Evolutionary conservation across 2,888 invertebrate species (phyloP).

Genomic region (Terebella lapidaria): DNA sequence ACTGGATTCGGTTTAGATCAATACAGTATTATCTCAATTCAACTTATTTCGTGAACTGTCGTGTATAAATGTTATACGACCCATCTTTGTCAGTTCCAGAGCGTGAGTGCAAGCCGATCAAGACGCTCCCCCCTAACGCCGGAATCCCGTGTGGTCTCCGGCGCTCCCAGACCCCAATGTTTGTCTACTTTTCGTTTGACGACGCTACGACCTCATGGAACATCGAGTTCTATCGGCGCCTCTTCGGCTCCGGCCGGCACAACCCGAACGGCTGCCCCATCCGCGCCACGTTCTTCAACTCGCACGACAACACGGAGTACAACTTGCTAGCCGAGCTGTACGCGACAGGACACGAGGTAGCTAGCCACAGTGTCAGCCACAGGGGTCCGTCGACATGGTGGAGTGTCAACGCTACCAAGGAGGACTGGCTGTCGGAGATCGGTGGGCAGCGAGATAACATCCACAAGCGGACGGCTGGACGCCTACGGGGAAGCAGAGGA

Average conservation of each 20-base stretch:
- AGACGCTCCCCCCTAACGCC: not conserved
- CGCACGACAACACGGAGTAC: constrained; percentile 99
- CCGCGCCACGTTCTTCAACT: constrained; percentile 96
- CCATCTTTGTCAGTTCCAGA: not conserved
- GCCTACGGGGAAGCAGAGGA: not conserved
- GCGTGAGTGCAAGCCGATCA: not conserved
- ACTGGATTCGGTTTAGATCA: too few species aligned
- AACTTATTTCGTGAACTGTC: too few species aligned
- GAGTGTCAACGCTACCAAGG: constrained; percentile 74
- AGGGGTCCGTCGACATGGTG: constrained; percentile 56
- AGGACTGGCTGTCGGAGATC: constrained; percentile 90
- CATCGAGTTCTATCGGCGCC: not conserved
- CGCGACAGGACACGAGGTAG: constrained; percentile 91
- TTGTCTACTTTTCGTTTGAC: constrained; percentile 11
- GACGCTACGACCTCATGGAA: constrained; percentile 7
- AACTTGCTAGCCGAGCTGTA: constrained; percentile 94
- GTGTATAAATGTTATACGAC: not conserved
- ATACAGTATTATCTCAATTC: too few species aligned
- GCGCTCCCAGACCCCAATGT: constrained; percentile 9
- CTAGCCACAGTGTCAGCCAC: constrained; percentile 81
- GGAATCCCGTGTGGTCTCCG: constrained; percentile 10
- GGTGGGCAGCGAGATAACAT: constrained; percentile 82
- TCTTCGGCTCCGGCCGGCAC: not conserved
- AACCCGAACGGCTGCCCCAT: constrained; percentile 66
- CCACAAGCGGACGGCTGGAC: constrained; percentile 63